Conservation (phyloP, 2,888 invertebrate species). For the Drymonia ruficornis region DNA sequence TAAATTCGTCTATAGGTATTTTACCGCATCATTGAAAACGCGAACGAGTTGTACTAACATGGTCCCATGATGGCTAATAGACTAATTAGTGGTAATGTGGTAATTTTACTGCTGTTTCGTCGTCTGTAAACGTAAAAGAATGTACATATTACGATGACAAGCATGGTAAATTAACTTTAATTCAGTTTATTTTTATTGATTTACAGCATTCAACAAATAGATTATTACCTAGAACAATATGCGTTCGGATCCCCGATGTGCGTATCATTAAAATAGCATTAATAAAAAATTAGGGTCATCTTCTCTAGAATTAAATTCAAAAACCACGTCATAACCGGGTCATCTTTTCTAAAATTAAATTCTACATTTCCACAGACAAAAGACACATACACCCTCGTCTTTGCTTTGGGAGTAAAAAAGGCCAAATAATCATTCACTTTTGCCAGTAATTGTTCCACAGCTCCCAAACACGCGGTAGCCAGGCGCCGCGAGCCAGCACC, state of each 20-base stretch:
- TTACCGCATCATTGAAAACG: too few relatives aligned
- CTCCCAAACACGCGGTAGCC: slow-evolving; percentile 29
- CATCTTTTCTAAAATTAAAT: neutral
- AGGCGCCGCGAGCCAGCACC: slow-evolving; percentile 38
- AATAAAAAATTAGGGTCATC: too few relatives aligned
- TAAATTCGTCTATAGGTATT: too few relatives aligned
- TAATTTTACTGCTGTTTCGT: slow-evolving; percentile 11
- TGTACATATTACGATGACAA: too few relatives aligned
- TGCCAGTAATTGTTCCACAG: slow-evolving; percentile 11
- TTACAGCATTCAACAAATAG: too few relatives aligned
- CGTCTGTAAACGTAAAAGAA: too few relatives aligned
- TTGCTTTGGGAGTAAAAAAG: slow-evolving; percentile 14
- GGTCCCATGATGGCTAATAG: slow-evolving; percentile 33
- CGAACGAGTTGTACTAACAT: neutral
- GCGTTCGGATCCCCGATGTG: too few relatives aligned
- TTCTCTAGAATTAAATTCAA: neutral
- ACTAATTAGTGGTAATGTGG: slow-evolving; percentile 25
- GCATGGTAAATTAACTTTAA: too few relatives aligned
- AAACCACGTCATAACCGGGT: too few relatives aligned
- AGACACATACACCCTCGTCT: neutral
- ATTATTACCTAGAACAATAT: too few relatives aligned
- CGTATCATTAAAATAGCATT: too few relatives aligned
- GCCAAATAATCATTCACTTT: slow-evolving; percentile 5
- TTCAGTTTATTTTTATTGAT: too few relatives aligned
- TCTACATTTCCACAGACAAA: neutral